A percentile compares a stretch with the other conserved stretches of the same genome.
These are phyloP conservation scores for Apistogramma diplotaenia DNA, from an alignment of 2,113 vertebrate species.

Conservation along the genomic window DNA sequence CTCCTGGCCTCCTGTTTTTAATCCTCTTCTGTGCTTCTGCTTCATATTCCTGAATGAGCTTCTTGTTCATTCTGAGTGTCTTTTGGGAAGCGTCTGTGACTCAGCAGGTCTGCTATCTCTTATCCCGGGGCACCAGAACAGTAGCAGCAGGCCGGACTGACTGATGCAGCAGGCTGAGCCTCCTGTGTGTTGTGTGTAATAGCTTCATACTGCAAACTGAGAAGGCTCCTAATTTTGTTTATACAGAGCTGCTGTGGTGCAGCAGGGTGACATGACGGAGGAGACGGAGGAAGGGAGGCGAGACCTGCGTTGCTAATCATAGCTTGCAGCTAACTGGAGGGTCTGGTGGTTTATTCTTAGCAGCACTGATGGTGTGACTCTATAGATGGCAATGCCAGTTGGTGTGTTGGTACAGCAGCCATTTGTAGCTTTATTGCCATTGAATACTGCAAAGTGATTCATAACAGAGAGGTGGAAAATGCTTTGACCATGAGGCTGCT, in stretches of 20 bases:
- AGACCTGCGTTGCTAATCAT: constrained; percentile 26
- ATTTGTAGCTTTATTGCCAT: neutral
- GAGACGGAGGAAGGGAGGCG: neutral
- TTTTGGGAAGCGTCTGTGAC: constrained; percentile 42
- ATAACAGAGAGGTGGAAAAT: neutral
- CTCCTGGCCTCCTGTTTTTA: constrained; percentile 1
- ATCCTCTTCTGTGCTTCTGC: constrained; percentile 4
- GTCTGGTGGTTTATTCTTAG: constrained; percentile 56
- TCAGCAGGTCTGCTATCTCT: constrained; percentile 28
- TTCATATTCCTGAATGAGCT: constrained; percentile 35
- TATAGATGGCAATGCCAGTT: neutral
- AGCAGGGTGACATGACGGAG: constrained; percentile 3
- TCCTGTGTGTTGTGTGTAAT: neutral
- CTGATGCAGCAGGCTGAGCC: neutral
- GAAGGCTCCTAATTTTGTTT: constrained; percentile 18
- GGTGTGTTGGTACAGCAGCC: neutral
- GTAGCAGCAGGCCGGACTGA: neutral
- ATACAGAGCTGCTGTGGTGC: neutral
- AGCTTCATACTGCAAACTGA: neutral
- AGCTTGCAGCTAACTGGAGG: neutral
- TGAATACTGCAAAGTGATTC: neutral
- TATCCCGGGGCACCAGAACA: constrained; percentile 9
- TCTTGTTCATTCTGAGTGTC: constrained; percentile 25
- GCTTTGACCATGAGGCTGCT: neutral
- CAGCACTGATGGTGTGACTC: neutral